Evolutionary conservation across 2,888 invertebrate genomes (phyloP).

Genomic region (Pyrochroa serraticornis): DNA sequence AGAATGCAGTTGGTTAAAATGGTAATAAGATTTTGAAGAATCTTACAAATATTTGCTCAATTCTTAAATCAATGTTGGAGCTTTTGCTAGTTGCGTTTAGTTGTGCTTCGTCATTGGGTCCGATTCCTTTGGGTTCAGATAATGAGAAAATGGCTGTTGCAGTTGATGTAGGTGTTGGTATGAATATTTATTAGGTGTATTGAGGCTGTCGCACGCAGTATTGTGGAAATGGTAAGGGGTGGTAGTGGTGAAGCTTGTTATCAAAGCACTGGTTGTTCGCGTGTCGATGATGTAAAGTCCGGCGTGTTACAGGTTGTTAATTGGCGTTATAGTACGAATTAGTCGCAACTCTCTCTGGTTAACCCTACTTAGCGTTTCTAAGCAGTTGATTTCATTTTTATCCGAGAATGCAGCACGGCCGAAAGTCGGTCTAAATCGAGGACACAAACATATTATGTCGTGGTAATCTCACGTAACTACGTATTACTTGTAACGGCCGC

Average conservation of each 20-base stretch:
- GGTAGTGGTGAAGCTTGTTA: not conserved
- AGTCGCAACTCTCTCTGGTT: constrained; percentile 35
- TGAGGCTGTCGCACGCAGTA: not conserved
- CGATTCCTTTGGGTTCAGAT: not conserved
- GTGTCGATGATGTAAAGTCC: constrained; percentile 9
- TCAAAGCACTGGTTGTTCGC: not conserved
- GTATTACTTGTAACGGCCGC: constrained; percentile 56
- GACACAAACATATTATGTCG: constrained; percentile 56
- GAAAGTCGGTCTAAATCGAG: constrained; percentile 50
- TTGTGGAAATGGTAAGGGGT: not conserved
- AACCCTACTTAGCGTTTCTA: constrained; percentile 37
- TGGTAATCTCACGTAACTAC: constrained; percentile 59
- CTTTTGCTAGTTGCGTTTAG: not conserved
- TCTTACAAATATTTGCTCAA: too few species aligned
- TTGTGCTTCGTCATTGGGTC: not conserved
- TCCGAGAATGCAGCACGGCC: constrained; percentile 53
- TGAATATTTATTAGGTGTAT: not conserved
- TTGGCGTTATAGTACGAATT: constrained; percentile 17
- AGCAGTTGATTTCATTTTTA: constrained; percentile 54
- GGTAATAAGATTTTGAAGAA: too few species aligned
- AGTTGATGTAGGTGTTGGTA: constrained; percentile 2
- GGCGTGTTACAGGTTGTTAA: constrained; percentile 7
- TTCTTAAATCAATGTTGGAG: too few species aligned
- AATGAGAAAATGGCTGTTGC: not conserved
- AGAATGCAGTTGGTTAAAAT: too few species aligned